Evolutionary conservation across 2,888 invertebrate species (phyloP), one percentile per base, ranked within the genome.

Genomic region (Acleris laterana): DNA sequence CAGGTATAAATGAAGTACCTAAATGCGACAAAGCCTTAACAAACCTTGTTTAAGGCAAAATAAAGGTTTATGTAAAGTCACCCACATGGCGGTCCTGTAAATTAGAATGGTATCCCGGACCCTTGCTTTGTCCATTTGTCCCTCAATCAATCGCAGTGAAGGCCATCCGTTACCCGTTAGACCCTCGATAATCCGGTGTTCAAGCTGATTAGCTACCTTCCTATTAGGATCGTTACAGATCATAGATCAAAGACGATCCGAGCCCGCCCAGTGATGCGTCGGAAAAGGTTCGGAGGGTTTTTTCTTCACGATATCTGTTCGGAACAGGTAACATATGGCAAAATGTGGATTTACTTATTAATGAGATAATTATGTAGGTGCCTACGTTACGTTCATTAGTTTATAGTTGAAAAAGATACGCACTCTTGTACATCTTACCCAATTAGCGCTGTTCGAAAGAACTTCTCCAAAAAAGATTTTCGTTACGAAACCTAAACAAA

Each of bases 131-230:
- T 79, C 79, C 75, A 78, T 82, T 83, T 77, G 78, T 77, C 76
- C 74, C 75, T 75, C 77, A 81, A 85, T 85, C 84, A 83, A 85
- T 85, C 82, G 79, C 69, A 65, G 70, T 58, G 71, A 67, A 63
- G 74, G 68, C 71, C 71, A 64, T 73, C 72, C 56, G 56, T 61
- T 66, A 55, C 56, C 65, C 65, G 61, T 66, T 66, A 60, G 60
- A 66, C 62, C 66, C 66, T 56, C 57, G 66, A 66, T 66, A 66
- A 66, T 66, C 66, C 62, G 51, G 61, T 66, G 66, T 66, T 62
- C 66, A 20, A 57, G 57, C 62, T 62, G 66, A 62, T 66, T 66
- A 62, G 61, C 61, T 51, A 62, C 66, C 61, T 62, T 22, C 65
- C 66, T 62, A 52, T 51, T 61, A 48, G 57, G 57, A 62, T 62